Evolutionary conservation across 2,113 vertebrate genomes (phyloP), one percentile per base, ranked within the genome.

Genomic region (Urocitellus parryii): DNA sequence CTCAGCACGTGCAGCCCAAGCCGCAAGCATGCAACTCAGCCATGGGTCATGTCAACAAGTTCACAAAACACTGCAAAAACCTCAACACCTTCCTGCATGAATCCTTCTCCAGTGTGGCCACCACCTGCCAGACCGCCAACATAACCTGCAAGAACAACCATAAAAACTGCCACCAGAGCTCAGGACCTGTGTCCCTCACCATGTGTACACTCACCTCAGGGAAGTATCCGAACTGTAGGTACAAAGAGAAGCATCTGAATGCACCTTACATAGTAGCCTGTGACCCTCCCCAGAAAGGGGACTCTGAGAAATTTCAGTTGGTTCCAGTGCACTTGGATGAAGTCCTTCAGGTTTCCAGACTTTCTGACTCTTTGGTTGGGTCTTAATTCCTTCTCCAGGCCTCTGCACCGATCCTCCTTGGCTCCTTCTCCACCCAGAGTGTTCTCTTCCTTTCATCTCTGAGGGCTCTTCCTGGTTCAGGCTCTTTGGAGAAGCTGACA

Each of bases 271-370:
- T 65, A 4, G 78, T 93, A 20, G 96, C 95, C 91, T 96, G 89
- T 56, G 37, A 91, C 0, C 82, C 74, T 77, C 97, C 76, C 22
- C 74, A 96, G 51, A 25, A 67, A 68, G 25, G 27, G 6, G 97
- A 94, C 45, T 7, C 78, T 20, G 13, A 22, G 42, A 22, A 90
- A 37, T 83, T 77, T 45, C 53, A 16, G 10, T 79, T 97, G 88
- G 56, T 97, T 77, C 97, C 97, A 34, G 93, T 97, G 88, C 95
- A 96, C 91, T 73, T 97, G 79, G 97, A 97, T 5, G 24, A 29
- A 42, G 17, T 94, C n/a, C 1, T 94, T 42, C 80, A 93, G 37
- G 32, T 80, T 86, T 76, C 8, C 22, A 67, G 79, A 17, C 12
- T 81, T 45, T 56, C 53, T 72, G 11, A 27, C 14, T 78, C 56